Evolutionary conservation across 2,888 invertebrate genomes (phyloP).

Genomic region (Zygaena filipendulae): DNA sequence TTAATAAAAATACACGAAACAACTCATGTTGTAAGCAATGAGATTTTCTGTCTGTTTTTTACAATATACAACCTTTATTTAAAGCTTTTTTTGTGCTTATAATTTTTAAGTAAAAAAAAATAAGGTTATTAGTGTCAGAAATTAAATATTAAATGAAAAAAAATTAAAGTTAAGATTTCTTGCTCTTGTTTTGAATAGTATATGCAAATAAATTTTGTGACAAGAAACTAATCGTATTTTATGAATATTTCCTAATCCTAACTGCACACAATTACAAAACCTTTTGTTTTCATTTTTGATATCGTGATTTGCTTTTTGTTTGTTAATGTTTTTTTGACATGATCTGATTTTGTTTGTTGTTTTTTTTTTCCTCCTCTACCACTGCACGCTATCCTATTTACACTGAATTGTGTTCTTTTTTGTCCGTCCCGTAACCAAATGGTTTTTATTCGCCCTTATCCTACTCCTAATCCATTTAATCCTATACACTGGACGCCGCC

Average conservation of each 20-base stretch:
- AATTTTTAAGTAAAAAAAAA: too few species aligned
- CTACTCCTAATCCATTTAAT: slow-evolving; percentile 35
- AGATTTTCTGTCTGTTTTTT: too few species aligned
- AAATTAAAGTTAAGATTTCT: too few species aligned
- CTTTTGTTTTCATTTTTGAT: slow-evolving; percentile 34
- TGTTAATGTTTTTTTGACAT: slow-evolving; percentile 61
- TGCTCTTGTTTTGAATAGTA: too few species aligned
- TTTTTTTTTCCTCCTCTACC: slow-evolving; percentile 58
- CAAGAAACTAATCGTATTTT: slow-evolving; percentile 60
- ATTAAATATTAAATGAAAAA: too few species aligned
- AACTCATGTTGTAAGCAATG: too few species aligned
- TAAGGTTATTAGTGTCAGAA: too few species aligned
- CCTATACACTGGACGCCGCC: slow-evolving; percentile 63
- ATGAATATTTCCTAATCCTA: slow-evolving; percentile 55
- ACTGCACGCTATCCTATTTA: slow-evolving; percentile 56
- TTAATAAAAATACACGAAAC: too few species aligned
- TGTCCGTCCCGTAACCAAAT: slow-evolving; percentile 46
- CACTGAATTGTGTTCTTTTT: slow-evolving; percentile 57
- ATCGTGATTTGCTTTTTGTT: slow-evolving; percentile 34
- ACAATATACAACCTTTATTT: too few species aligned
- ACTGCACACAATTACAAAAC: slow-evolving; percentile 49
- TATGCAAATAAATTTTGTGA: too few species aligned
- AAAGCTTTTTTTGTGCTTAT: too few species aligned
- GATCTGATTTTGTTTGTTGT: slow-evolving; percentile 67
- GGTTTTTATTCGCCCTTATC: slow-evolving; percentile 46